phyloP scores from a whole-genome alignment of 2,113 vertebrate genomes.

The Seriola aureovittata region DNA sequence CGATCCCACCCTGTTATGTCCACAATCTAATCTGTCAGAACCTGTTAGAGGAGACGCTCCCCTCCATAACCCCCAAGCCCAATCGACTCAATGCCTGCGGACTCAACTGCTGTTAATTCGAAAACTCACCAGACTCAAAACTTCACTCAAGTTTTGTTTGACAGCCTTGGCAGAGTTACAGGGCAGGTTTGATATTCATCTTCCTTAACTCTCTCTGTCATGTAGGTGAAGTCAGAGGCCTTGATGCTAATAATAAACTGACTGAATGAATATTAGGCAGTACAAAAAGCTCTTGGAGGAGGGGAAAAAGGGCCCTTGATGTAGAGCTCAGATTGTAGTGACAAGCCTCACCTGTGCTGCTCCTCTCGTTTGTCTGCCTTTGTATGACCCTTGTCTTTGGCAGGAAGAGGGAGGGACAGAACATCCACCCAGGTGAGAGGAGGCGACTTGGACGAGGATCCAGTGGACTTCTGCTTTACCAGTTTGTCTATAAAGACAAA shows the following conservation, averaged over 20 bases:
- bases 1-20: slow-evolving; percentile 66
- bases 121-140: slow-evolving; percentile 68
- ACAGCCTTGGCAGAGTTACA: slow-evolving; percentile 53
- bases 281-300: neutral
- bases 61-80: slow-evolving; percentile 41
- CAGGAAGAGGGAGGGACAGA: slow-evolving; percentile 88
- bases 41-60: slow-evolving; percentile 64
- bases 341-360: slow-evolving; percentile 65
- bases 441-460: slow-evolving; percentile 76
- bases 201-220: slow-evolving; percentile 66
- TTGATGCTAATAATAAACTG: slow-evolving; percentile 49
- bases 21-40: slow-evolving; percentile 76
- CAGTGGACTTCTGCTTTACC: slow-evolving; percentile 84
- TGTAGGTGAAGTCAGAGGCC: slow-evolving; percentile 50
- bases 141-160: slow-evolving; percentile 66
- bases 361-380: slow-evolving; percentile 38
- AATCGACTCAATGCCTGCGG: slow-evolving; percentile 55
- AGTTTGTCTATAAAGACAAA: slow-evolving; percentile 71
- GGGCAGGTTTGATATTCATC: slow-evolving; percentile 56
- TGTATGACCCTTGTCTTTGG: slow-evolving; percentile 82
- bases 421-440: slow-evolving; percentile 91
- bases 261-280: slow-evolving; percentile 10
- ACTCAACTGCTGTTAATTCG: slow-evolving; percentile 57
- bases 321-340: neutral
- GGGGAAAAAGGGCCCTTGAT: neutral